phyloP scores from a whole-genome alignment of 1,140 invertebrate species.

The Drosophila rhopaloa region DNA sequence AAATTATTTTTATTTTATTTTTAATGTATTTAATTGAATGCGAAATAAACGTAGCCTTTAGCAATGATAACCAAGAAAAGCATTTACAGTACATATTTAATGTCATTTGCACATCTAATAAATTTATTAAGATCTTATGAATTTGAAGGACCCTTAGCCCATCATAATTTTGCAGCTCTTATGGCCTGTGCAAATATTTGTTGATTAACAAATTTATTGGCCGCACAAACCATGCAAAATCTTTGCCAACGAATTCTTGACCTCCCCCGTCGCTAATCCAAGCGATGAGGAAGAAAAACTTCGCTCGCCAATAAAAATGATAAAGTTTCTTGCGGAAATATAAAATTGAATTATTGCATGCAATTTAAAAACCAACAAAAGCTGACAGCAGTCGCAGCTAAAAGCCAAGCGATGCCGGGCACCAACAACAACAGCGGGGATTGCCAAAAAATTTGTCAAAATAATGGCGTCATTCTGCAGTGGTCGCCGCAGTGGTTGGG shows the following conservation, averaged over 20 bases:
- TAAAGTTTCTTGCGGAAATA: constrained; percentile 80
- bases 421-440: constrained; percentile 57
- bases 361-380: constrained; percentile 83
- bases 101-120: not conserved
- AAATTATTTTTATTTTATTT: no score
- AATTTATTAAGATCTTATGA: not conserved
- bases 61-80: no score
- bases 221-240: constrained; percentile 31
- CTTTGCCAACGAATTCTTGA: constrained; percentile 39
- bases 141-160: not conserved
- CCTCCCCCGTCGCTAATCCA: constrained; percentile 37
- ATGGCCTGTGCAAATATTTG: constrained; percentile 27
- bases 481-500: constrained; percentile 55
- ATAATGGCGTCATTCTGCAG: constrained; percentile 83
- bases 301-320: constrained; percentile 76
- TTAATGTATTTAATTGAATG: not conserved
- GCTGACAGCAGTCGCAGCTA: constrained; percentile 73
- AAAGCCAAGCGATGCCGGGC: constrained; percentile 51
- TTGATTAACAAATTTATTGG: constrained; percentile 31
- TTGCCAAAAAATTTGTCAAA: constrained; percentile 84
- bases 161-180: constrained; percentile 10
- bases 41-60: no score
- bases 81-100: no score
- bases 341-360: constrained; percentile 84
- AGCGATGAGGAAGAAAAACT: constrained; percentile 17